A percentile compares a stretch with the other conserved stretches of the same genome.
phyloP scores from a whole-genome alignment of 2,888 invertebrate species.

The Agapostemon virescens region DNA sequence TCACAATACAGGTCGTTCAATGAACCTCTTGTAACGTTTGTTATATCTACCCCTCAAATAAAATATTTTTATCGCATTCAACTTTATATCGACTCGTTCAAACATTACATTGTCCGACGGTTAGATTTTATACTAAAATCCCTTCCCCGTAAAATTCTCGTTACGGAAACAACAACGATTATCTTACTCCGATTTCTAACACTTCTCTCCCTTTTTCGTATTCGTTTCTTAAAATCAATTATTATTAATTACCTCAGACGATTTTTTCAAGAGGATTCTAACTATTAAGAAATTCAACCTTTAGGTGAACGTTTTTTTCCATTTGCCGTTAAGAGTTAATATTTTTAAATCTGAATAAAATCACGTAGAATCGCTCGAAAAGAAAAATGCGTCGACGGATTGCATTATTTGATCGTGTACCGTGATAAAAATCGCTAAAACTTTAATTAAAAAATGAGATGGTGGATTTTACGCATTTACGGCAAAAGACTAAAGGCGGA shows the following conservation, averaged over 20 bases:
- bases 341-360: no score
- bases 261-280: not conserved
- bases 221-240: not conserved
- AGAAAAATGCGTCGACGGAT: not conserved
- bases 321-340: no score
- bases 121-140: no score
- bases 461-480: not conserved
- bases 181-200: not conserved
- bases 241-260: not conserved
- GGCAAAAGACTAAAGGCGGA: not conserved
- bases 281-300: not conserved
- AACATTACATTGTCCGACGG: not conserved
- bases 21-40: slow-evolving; percentile 25
- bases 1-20: slow-evolving; percentile 28
- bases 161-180: not conserved
- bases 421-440: not conserved
- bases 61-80: slow-evolving; percentile 39
- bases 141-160: not conserved
- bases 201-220: not conserved
- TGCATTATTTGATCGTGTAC: no score
- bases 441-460: not conserved
- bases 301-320: no score
- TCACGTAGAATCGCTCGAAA: no score
- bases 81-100: not conserved
- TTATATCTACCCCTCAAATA: slow-evolving; percentile 18